phyloP scores from a whole-genome alignment of 2,113 vertebrate genomes.

The Capreolus pygargus region DNA sequence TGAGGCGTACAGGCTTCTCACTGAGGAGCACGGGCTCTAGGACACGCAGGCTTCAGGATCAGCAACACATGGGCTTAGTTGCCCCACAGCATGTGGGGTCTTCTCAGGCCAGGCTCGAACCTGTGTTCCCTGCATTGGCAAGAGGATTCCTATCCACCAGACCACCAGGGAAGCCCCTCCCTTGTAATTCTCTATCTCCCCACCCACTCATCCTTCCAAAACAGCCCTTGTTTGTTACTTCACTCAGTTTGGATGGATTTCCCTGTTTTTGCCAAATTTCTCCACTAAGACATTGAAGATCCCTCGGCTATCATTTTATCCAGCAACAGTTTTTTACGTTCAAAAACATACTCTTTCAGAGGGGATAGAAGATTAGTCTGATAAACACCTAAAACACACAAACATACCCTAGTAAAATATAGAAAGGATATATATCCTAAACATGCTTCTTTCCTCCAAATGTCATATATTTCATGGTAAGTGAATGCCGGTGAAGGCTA shows the following conservation, averaged over 20 bases:
- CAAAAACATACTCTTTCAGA: not conserved
- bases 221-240: not conserved
- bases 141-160: not conserved
- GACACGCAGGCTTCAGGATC: not conserved
- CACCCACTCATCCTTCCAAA: not conserved
- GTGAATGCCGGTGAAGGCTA: not conserved
- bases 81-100: not conserved
- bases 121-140: not conserved
- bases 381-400: not conserved
- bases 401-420: not conserved
- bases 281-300: not conserved
- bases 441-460: not conserved
- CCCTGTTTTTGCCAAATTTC: not conserved
- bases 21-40: not conserved
- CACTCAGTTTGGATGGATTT: not conserved
- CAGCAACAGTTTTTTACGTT: not conserved
- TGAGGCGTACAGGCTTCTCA: not conserved
- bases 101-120: not conserved
- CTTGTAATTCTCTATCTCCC: not conserved
- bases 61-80: not conserved
- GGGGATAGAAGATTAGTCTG: not conserved
- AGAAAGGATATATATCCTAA: not conserved
- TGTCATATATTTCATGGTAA: not conserved
- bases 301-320: not conserved
- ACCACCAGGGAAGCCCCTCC: not conserved